These are phyloP conservation scores for Drosophila hamatofila DNA, from an alignment of 2,888 invertebrate species.

Conservation along the genomic window DNA sequence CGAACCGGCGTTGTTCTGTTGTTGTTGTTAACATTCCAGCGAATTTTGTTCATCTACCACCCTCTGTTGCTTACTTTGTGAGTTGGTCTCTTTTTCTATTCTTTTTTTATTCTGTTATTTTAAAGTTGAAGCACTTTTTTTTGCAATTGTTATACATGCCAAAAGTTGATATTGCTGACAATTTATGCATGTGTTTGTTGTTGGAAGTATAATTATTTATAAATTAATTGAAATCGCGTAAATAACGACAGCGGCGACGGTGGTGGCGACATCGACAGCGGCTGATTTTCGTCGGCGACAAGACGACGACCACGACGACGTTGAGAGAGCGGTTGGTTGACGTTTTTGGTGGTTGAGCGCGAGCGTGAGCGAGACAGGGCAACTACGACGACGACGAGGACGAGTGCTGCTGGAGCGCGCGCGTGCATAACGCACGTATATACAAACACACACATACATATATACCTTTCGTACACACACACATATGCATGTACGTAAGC, in stretches of 20 bases:
- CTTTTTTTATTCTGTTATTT: slow-evolving; percentile 23
- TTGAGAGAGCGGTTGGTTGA: slow-evolving; percentile 49
- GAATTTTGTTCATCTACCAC: slow-evolving; percentile 55
- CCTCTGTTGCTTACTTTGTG: slow-evolving; percentile 40
- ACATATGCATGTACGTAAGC: slow-evolving; percentile 36
- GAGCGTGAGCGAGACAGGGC: slow-evolving; percentile 50
- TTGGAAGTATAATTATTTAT: slow-evolving; percentile 56
- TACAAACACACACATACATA: slow-evolving; percentile 42
- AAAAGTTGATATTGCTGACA: slow-evolving; percentile 40
- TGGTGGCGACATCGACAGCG: slow-evolving; percentile 40
- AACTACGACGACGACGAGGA: slow-evolving; percentile 50
- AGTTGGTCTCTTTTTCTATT: slow-evolving; percentile 14
- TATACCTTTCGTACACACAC: slow-evolving; percentile 34
- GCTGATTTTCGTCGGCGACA: slow-evolving; percentile 45
- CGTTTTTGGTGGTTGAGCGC: slow-evolving; percentile 67
- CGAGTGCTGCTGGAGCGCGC: slow-evolving; percentile 72
- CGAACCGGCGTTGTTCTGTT: slow-evolving; percentile 46
- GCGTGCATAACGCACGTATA: slow-evolving; percentile 71
- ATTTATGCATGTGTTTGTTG: slow-evolving; percentile 41
- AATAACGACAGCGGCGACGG: slow-evolving; percentile 44
- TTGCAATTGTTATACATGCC: slow-evolving; percentile 40
- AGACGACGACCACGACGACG: slow-evolving; percentile 30
- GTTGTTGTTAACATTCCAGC: slow-evolving; percentile 63
- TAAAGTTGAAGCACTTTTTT: slow-evolving; percentile 46
- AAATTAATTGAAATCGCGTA: slow-evolving; percentile 71